Evolutionary conservation across 2,797 vertebrate genomes (phyloP), one percentile per base, ranked within the genome.

Genomic region (Lacerta viridis): DNA sequence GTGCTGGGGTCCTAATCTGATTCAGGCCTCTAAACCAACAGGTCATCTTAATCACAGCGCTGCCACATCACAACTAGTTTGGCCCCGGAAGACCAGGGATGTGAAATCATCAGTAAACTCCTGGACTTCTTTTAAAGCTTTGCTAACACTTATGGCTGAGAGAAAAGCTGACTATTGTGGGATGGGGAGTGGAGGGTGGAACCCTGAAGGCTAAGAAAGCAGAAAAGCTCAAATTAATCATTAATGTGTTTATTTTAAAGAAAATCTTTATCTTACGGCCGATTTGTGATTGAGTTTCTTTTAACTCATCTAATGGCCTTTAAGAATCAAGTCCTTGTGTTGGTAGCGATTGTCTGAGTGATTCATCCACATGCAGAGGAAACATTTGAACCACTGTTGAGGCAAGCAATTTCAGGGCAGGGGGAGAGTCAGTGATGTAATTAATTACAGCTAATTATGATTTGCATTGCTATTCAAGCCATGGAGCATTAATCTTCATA

Each of bases 221-320:
- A 50, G 68, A 78, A 39, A 23, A 74, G 2, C 41, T 79, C 41
- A 77, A 7, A 71, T 71, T 39, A 74, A 43, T 61, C 27, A 75
- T 25, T 74, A 25, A 82, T 75, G 66, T 81, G 36, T 81, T 87
- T 87, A 18, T 61, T 41, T 79, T 76, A 68, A 86, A 78, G 39
- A 68, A 78, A 81, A 61, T 46, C 50, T 75, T 64, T 75, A 46
- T 46, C 55, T 66, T 81, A 74, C 36, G 29, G n/a, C 64, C 81
- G 78, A 87, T 75, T 41, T n/a, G n/a, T 18, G 59, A 83, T 39
- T 83, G 36, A 59, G 36, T 82, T 83, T 64, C 80, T 88, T 66
- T 83, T 81, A 72, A 50, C 33, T 81, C 72, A n/a, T 82, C 66
- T 82, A 87, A 82, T 82, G 39, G 36, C 39, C 59, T 36, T 86